These are phyloP conservation scores for Salmo trutta DNA, from an alignment of 2,797 vertebrate genomes.

Conservation along the genomic window DNA sequence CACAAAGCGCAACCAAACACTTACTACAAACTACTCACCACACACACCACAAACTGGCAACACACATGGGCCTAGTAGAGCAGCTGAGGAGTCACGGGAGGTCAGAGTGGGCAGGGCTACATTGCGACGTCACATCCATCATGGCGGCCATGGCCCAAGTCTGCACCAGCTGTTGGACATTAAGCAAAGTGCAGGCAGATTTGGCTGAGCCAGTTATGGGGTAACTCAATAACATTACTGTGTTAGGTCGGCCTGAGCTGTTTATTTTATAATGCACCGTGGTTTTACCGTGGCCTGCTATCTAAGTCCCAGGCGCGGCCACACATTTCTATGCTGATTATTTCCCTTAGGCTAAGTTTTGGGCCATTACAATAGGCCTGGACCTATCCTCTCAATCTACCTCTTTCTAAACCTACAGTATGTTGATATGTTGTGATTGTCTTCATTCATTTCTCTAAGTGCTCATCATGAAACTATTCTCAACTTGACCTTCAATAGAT, in stretches of 20 bases:
- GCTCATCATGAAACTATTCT: neutral
- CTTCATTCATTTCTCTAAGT: neutral
- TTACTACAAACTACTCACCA: neutral
- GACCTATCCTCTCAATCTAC: conserved; percentile 37
- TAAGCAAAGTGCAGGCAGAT: conserved; percentile 77
- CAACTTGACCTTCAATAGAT: neutral
- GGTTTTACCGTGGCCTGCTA: conserved; percentile 49
- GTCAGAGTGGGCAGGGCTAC: conserved; percentile 49
- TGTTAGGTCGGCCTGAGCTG: conserved; percentile 64
- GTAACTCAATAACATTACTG: conserved; percentile 75
- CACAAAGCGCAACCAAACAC: neutral
- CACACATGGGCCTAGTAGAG: conserved; percentile 12
- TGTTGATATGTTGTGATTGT: conserved; percentile 23
- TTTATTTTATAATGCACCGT: conserved; percentile 71
- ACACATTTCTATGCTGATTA: conserved; percentile 68
- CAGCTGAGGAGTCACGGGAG: conserved; percentile 51
- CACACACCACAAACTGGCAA: neutral
- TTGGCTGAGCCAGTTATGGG: conserved; percentile 76
- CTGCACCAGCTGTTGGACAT: conserved; percentile 76
- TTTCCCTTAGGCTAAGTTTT: conserved; percentile 32
- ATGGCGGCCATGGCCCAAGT: conserved; percentile 61
- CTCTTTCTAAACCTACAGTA: conserved; percentile 30
- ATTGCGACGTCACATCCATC: conserved; percentile 57
- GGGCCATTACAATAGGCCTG: conserved; percentile 47
- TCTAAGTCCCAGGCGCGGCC: conserved; percentile 41